These are phyloP conservation scores for Thunnus maccoyii DNA, from an alignment of 2,113 vertebrate species.

Conservation along the genomic window DNA sequence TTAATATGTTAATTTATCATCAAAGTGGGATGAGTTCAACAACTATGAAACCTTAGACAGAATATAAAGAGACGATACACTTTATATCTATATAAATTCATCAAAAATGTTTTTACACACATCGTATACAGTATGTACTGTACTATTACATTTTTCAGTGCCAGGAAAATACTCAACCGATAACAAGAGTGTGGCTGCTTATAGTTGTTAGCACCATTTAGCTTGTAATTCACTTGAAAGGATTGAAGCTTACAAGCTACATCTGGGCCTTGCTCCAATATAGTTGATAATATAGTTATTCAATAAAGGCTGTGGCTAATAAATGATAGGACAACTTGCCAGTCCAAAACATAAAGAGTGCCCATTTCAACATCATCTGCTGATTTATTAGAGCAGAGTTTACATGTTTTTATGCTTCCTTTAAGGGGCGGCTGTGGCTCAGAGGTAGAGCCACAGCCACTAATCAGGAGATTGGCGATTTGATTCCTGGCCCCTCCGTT, in stretches of 20 bases:
- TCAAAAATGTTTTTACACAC: background rate
- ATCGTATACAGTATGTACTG: background rate
- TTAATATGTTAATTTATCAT: conserved; percentile 31
- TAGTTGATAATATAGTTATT: background rate
- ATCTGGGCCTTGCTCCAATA: background rate
- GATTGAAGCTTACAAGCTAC: background rate
- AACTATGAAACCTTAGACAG: background rate
- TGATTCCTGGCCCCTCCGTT: too few species aligned
- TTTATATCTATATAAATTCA: background rate
- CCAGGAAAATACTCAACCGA: background rate
- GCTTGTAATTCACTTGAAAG: background rate
- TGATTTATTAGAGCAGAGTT: too few species aligned
- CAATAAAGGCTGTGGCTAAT: background rate
- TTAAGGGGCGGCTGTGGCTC: too few species aligned
- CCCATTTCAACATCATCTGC: too few species aligned
- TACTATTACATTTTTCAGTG: background rate
- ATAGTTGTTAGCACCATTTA: background rate
- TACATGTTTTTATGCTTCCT: too few species aligned
- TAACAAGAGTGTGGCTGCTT: background rate
- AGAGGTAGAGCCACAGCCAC: too few species aligned
- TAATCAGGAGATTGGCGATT: too few species aligned
- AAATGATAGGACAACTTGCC: too few species aligned
- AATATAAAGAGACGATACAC: background rate
- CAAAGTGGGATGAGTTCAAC: background rate
- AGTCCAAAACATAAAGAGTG: too few species aligned